Base-by-base conservation (phyloP, 92 coral and sea anemone genomes). In the Epizoanthus scotinus region DNA sequence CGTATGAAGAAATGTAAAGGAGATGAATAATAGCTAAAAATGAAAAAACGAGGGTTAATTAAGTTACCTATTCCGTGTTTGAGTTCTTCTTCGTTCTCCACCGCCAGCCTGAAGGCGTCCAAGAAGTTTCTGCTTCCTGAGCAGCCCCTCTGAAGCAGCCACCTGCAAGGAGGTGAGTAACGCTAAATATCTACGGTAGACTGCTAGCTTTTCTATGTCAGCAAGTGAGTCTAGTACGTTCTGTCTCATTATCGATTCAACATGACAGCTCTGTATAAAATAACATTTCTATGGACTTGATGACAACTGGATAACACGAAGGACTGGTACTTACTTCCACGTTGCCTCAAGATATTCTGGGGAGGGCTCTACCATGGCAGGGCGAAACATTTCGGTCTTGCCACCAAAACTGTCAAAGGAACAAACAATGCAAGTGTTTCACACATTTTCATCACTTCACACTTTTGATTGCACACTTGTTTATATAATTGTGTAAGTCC, bases 301-400 rank as follows among this genome's bases (percentile, higher is more conserved):
- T 28, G 5, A 6, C 65, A 1, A 14, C 13, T 60, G 8, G 50
- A 70, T 18, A 20, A 27, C 8, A 28, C 29, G 21, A 55, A 52
- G 28, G 34, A 52, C 17, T 18, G 8, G 38, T 13, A 57, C 98
- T 82, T 87, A 95, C 99, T 87, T 93, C 99, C 99, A 95, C 8
- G 98, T 95, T 2, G 99, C 99, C 66, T 95, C 98, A 17, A 95
- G 90, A 65, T 95, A 95, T 65, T 95, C 99, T 0, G 98, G 98
- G 9, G 99, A 95, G 50, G 99, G 98, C 25, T 95, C 95, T 63
- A 95, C 96, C 99, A 95, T 95, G 40, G 86, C 83, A 2, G 98
- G 91, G 27, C 99, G 95, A 82, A 95, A 95, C 94, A 95, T 94
- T 21, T 91, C 98, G 6, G 88, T 88, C 58, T 87, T 89, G 73